Percentiles rank a stretch among this genome's conserved stretches.
Evolutionary conservation across 2,888 invertebrate species (phyloP).

Genomic region (Elysia crispata): DNA sequence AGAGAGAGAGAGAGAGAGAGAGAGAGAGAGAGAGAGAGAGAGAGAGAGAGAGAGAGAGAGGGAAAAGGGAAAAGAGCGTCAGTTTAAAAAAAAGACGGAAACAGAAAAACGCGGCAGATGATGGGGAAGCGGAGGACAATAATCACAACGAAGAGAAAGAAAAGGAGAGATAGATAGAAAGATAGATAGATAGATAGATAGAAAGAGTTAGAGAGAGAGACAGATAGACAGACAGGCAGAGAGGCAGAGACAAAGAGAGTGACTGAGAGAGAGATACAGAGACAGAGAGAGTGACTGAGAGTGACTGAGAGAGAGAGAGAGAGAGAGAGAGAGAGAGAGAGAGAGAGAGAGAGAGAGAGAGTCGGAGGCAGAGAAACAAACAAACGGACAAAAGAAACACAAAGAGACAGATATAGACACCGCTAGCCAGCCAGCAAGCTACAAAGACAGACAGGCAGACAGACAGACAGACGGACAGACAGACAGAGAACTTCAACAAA

Average conservation of each 20-base stretch:
- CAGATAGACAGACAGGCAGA: slow-evolving; percentile 6
- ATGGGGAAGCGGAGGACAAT: too few species aligned
- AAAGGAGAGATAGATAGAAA: too few species aligned
- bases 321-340: slow-evolving; percentile 25
- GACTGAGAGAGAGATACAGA: neutral
- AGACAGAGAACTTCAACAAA: too few species aligned
- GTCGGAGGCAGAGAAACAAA: too few species aligned
- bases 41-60: slow-evolving; percentile 22
- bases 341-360: slow-evolving; percentile 4
- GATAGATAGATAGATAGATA: too few species aligned
- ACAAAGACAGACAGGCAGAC: too few species aligned
- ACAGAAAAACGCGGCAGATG: too few species aligned
- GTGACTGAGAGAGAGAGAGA: slow-evolving; percentile 16
- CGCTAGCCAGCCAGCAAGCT: too few species aligned
- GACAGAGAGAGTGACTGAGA: neutral
- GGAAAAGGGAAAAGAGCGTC: neutral
- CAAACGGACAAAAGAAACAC: too few species aligned
- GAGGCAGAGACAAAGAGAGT: neutral
- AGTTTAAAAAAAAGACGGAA: neutral
- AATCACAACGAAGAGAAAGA: too few species aligned
- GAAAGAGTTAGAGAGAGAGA: slow-evolving; percentile 17
- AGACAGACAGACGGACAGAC: too few species aligned
- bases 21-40: slow-evolving; percentile 20
- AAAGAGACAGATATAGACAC: too few species aligned
- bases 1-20: slow-evolving; percentile 5